Evolutionary conservation across 2,113 vertebrate genomes (phyloP).

Genomic region (Anarhynchus alexandrinus): DNA sequence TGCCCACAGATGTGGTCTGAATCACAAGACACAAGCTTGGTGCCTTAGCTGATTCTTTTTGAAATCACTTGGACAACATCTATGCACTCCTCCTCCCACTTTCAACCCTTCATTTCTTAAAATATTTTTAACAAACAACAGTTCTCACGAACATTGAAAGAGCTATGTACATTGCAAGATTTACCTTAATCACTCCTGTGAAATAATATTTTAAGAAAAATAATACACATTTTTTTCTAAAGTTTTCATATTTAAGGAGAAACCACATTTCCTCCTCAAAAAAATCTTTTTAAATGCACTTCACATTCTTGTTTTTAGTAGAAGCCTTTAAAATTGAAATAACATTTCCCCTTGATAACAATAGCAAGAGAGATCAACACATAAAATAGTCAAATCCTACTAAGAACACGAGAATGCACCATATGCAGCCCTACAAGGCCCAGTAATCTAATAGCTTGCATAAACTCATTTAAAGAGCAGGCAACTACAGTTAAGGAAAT

Average conservation of each 20-base stretch:
- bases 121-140: neutral
- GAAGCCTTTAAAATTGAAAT: neutral
- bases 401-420: neutral
- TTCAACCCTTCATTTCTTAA: neutral
- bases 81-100: neutral
- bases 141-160: neutral
- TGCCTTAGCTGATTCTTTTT: neutral
- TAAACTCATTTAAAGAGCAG: neutral
- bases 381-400: neutral
- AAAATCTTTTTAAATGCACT: neutral
- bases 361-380: neutral
- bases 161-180: neutral
- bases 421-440: neutral
- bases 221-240: neutral
- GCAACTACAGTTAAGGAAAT: neutral
- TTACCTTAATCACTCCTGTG: neutral
- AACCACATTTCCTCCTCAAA: neutral
- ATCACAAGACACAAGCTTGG: neutral
- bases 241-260: neutral
- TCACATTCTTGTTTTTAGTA: neutral
- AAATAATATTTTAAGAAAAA: neutral
- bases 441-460: neutral
- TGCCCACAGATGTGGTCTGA: neutral
- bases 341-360: neutral
- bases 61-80: neutral